These are phyloP conservation scores for Megalopta genalis DNA, from an alignment of 1,140 invertebrate genomes.

Conservation along the genomic window DNA sequence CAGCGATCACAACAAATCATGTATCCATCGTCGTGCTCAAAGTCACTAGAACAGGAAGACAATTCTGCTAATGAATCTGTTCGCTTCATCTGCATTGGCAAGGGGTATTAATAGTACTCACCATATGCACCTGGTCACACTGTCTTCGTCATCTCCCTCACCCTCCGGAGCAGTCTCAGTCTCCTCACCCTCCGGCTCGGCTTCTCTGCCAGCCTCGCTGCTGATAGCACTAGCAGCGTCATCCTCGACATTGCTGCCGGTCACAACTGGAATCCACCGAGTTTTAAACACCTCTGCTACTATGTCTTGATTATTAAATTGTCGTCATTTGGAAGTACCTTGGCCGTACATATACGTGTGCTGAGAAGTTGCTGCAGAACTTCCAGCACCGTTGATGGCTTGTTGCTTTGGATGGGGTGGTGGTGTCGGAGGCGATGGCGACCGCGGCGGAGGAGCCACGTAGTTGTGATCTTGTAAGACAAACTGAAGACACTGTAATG, in stretches of 20 bases:
- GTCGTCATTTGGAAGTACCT: slow-evolving; percentile 58
- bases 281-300: background rate
- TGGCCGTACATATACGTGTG: slow-evolving; percentile 74
- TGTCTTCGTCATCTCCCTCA: slow-evolving; percentile 92
- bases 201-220: slow-evolving; percentile 80
- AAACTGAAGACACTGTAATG: slow-evolving; percentile 82
- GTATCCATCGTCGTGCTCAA: slow-evolving; percentile 97
- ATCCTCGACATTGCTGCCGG: slow-evolving; percentile 78
- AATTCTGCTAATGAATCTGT: too few relatives aligned
- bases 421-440: slow-evolving; percentile 81
- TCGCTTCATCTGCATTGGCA: background rate
- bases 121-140: slow-evolving; percentile 94
- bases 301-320: too few relatives aligned
- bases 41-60: slow-evolving; percentile 84
- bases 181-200: slow-evolving; percentile 88
- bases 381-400: slow-evolving; percentile 72
- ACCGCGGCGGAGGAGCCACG: slow-evolving; percentile 85
- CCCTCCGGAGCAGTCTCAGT: slow-evolving; percentile 93
- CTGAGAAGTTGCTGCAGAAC: slow-evolving; percentile 67
- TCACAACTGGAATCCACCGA: slow-evolving; percentile 59
- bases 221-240: slow-evolving; percentile 86
- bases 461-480: slow-evolving; percentile 92
- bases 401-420: slow-evolving; percentile 75
- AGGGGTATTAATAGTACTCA: slow-evolving; percentile 66
- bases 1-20: slow-evolving; percentile 98